Base-by-base conservation (phyloP, 1,140 invertebrate genomes). In the Cotesia chilonis region DNA sequence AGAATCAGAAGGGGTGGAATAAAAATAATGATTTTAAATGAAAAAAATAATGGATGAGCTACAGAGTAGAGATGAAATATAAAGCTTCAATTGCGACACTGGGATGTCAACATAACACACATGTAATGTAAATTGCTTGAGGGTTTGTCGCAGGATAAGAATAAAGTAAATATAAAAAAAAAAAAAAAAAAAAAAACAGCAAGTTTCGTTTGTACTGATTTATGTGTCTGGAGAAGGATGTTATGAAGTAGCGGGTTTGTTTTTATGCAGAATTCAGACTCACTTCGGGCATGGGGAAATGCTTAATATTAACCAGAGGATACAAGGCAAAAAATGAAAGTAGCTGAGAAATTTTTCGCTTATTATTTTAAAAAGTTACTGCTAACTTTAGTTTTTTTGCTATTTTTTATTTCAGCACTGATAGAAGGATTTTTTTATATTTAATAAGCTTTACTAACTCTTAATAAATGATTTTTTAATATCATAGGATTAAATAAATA, bases 131-230 rank as follows among this genome's bases (percentile, higher is more conserved):
- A 75, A 79, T 80, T 79, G 74, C 75, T 79, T 75, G 72, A 20
- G 65, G 76, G 79, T 73, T 67, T 10, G 51, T 64, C 57, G 36
- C 70, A 5, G 20, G 63, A 55, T 57, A 14, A 20, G 55, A 36
- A 59, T n/a, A 66, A 4, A 38, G 20, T 69, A 12, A 14, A n/a
- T 28, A 65, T 63, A 69, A 47, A 52, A 61, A 67, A 75, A 74
- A 77, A 65, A 69, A 51, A 52, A 61, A 67, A 74, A 72, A 77
- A 60, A 74, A 77, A 14, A 14, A 14, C 72, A 55, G 65, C 72
- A 76, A 68, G 68, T 79, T 77, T 71, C 68, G 77, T 76, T 75
- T 64, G 75, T 77, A 68, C 78, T 77, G 79, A 80, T 80, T 80
- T 75, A 73, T 77, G 77, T 79, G 76, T 76, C 69, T 74, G 63